Evolutionary conservation across 2,797 vertebrate genomes (phyloP), one percentile per base, ranked within the genome.

Genomic region (Gallinago solitaria): DNA sequence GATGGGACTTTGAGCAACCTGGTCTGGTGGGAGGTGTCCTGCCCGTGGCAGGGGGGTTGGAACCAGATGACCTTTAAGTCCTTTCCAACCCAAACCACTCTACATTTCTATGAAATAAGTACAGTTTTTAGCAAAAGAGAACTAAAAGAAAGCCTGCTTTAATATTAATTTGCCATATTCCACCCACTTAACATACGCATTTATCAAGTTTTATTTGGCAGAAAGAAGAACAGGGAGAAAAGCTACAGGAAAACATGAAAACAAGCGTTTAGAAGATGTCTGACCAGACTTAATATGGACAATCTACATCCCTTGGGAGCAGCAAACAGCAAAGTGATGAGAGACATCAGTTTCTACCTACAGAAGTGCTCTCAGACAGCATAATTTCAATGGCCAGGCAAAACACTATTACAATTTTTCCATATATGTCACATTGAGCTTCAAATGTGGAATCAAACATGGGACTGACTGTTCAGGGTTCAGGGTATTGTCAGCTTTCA

Each of bases 391-490:
- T 5, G 8, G 35, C 43, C 7, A 27, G 17, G 11, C 7, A 93
- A 60, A 89, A 21, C 10, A 21, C 6, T 20, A 51, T 3, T 18
- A 17, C 0, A 3, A 5, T 11, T 33, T 43, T 41, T 50, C 43
- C 20, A 16, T 16, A 53, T 35, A 71, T 20, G 57, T 48, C 51
- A 41, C n/a, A 41, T 0, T 4, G 41, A 61, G 24, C 43, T 12
- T 3, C 65, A 68, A 63, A 74, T 2, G 2, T 23, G 11, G 30
- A 59, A 28, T 59, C 21, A n/a, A 63, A 30, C 17, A 48, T 6
- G 9, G 33, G 32, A 50, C 9, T 28, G 32, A 47, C 18, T 3
- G 1, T 8, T 4, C 1, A 8, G 16, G 11, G 1, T 8, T 5
- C 1, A 7, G 16, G 11, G 11, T 23, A 28, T 0, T 28, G 8